Evolutionary conservation across 2,797 vertebrate genomes (phyloP), one percentile per base, ranked within the genome.

Genomic region (Microhierax caerulescens): DNA sequence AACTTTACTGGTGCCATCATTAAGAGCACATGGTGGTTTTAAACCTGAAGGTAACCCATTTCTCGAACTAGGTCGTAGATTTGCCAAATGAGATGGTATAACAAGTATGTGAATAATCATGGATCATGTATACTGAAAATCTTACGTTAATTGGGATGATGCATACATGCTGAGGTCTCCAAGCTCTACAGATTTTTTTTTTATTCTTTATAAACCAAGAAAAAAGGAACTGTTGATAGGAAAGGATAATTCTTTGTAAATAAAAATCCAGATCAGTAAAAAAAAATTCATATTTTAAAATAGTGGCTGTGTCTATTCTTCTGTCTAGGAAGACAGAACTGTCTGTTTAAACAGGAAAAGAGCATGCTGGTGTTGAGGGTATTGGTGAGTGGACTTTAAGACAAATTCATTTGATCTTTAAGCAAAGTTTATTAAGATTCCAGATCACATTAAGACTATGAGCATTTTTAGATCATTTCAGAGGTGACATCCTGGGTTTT

Each of bases 21-120:
- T 76, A 95, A 70, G 76, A 95, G 57, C 56, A 96, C 76, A 76
- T 96, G 74, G 37, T 80, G 10, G 82, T 88, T 93, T 92, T 86
- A 96, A 90, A 92, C 36, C 51, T 64, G 69, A 94, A 63, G 47
- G 57, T 86, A 93, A 79, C 50, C 91, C 11, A 63, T 94, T 96
- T 94, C 53, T 93, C 61, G 65, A 93, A 61, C 59, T 36, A 65
- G 83, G 36, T 94, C 87, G 63, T 32, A 87, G 64, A 43, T 64
- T 86, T 48, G 15, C 83, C 1, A 0, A 36, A 30, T 88, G 56
- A 89, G 43, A 41, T 82, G 47, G 27, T 61, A 6, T 45, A 82
- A 77, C 11, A 60, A 78, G 34, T 60, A 45, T 23, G 36, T 92
- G 59, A 39, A 39, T 39, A 13, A 13, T 39, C 37, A 68, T 91